Base-by-base conservation (phyloP, 2,113 vertebrate genomes). In the Lagopus leucura region DNA sequence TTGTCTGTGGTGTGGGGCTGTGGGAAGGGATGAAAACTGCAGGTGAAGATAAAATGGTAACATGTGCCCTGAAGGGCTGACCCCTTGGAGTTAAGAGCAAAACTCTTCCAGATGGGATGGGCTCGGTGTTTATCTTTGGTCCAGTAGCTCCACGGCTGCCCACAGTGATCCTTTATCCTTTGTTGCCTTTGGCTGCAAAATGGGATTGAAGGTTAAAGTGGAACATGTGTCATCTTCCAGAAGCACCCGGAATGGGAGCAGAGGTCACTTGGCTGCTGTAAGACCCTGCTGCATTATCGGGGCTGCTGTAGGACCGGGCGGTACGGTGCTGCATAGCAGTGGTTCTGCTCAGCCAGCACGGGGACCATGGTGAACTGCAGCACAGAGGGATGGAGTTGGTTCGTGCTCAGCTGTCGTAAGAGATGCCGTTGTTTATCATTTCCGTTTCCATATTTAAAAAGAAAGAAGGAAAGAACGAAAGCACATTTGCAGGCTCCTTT, bases 41-140 rank as follows among this genome's bases (percentile, higher is more conserved):
- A 52, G 24, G 22, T 27, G 22, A 27, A 27, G 50, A 52, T 52
- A 52, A 52, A 52, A 52, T 52, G 13, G 50, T 13, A 52, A 27
- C 13, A 11, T 25, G 24, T 8, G 24, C 24, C 50, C 50, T 27
- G 47, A 52, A 52, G 50, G 12, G 22, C 50, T 52, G 50, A 52
- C 7, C 50, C 50, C 24, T 14, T 52, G 50, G 11, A 27, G 24
- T 52, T 52, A 52, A 52, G 50, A 52, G 50, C 50, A 27, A 24
- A 52, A 52, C 24, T 25, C 24, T 52, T 27, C 24, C 50, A 52
- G 24, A 52, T 52, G 50, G 50, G 15, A 36, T 9, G 50, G 45
- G 25, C 43, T 85, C 58, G 76, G 63, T 15, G 64, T 93, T 88
- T 93, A 90, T 61, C 72, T 78, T 45, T 42, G 73, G 80, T 94